phyloP scores from a whole-genome alignment of 2,797 vertebrate genomes.

The Fistularia tabacaria region DNA sequence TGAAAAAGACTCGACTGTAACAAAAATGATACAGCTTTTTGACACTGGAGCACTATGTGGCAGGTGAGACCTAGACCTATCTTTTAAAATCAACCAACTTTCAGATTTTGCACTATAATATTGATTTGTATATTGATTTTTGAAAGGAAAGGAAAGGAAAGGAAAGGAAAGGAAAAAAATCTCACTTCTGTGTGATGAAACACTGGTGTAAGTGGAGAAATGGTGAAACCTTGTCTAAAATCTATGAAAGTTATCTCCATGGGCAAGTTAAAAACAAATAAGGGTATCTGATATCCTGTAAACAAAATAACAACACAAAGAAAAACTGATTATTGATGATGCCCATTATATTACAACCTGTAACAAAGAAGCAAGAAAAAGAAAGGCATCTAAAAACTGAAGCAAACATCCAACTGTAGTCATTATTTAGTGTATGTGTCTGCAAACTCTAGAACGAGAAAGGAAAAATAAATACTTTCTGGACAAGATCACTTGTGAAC shows the following conservation, averaged over 20 bases:
- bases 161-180: no score
- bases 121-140: conserved; percentile 59
- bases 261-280: conserved; percentile 61
- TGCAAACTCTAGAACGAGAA: conserved; percentile 23
- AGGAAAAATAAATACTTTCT: neutral
- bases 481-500: neutral
- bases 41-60: conserved; percentile 33
- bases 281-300: conserved; percentile 60
- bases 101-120: conserved; percentile 49
- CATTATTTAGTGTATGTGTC: conserved; percentile 36
- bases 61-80: conserved; percentile 58
- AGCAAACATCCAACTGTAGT: conserved; percentile 61
- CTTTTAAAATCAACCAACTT: conserved; percentile 65
- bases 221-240: conserved; percentile 45
- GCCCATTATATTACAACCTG: conserved; percentile 53
- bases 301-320: conserved; percentile 68
- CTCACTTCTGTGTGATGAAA: conserved; percentile 58
- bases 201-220: conserved; percentile 51
- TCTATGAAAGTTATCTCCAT: conserved; percentile 56
- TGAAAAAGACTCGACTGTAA: conserved; percentile 39
- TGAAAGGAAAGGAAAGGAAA: no score
- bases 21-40: conserved; percentile 56
- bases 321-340: conserved; percentile 64
- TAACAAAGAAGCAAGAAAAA: conserved; percentile 41
- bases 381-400: conserved; percentile 58